Percentiles rank a stretch among this genome's conserved stretches.
phyloP scores from a whole-genome alignment of 2,797 vertebrate genomes.

The Menidia menidia region DNA sequence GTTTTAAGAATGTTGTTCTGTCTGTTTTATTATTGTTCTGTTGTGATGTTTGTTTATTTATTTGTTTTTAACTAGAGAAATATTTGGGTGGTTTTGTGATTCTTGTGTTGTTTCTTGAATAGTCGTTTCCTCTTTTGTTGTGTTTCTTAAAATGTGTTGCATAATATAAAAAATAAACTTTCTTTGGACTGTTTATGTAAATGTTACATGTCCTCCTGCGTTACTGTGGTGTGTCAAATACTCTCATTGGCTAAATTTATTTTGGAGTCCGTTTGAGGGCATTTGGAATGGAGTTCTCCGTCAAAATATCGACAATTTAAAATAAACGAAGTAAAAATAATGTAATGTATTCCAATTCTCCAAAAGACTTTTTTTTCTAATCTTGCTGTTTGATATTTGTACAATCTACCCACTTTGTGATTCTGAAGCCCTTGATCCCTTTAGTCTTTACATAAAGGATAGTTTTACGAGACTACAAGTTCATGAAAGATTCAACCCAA shows the following conservation, averaged over 20 bases:
- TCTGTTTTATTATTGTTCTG: not conserved
- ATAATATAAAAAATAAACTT: not conserved
- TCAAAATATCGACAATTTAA: too few relatives aligned
- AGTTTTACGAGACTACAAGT: constrained; percentile 12
- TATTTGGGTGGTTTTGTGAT: not conserved
- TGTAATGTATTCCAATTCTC: too few relatives aligned
- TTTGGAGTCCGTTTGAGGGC: too few relatives aligned
- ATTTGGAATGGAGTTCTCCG: too few relatives aligned
- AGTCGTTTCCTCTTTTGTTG: not conserved
- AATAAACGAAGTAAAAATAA: too few relatives aligned
- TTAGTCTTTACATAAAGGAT: constrained; percentile 31
- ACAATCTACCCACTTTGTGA: not conserved
- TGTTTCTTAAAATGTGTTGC: not conserved
- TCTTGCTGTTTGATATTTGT: too few relatives aligned
- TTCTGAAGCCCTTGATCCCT: not conserved
- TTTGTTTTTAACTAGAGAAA: too few relatives aligned
- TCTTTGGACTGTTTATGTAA: too few relatives aligned
- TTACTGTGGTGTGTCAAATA: not conserved
- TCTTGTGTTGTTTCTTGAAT: not conserved
- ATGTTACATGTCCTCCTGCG: not conserved
- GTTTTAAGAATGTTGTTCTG: not conserved
- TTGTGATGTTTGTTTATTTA: not conserved
- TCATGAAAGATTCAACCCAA: constrained; percentile 25
- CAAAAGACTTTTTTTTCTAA: too few relatives aligned
- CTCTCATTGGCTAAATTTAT: not conserved